Conservation (phyloP, 2,888 invertebrate species). For the Heteropelma amictum region DNA sequence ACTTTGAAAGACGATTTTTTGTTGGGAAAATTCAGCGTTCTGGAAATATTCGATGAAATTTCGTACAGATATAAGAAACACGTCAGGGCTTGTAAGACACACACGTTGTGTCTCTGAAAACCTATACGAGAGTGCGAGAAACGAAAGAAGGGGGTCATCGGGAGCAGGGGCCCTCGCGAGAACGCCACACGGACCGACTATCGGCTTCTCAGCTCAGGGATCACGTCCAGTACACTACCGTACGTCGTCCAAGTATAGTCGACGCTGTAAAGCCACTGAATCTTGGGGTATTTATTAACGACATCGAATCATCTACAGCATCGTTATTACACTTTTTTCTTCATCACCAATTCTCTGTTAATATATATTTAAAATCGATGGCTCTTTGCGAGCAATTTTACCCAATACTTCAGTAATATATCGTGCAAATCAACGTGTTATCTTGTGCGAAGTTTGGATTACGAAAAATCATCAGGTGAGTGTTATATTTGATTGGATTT, state of each 20-base stretch:
- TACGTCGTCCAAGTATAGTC: constrained; percentile 43
- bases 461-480: constrained; percentile 36
- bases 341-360: background rate
- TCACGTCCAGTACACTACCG: constrained; percentile 48
- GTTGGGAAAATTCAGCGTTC: too few relatives aligned
- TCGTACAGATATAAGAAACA: too few relatives aligned
- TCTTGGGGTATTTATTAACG: background rate
- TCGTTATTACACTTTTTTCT: background rate
- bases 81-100: too few relatives aligned
- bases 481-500: too few relatives aligned
- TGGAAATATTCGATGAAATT: too few relatives aligned
- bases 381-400: too few relatives aligned
- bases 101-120: too few relatives aligned
- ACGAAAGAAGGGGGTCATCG: constrained; percentile 59
- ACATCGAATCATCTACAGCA: too few relatives aligned
- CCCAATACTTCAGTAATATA: background rate
- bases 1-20: too few relatives aligned
- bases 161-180: constrained; percentile 45
- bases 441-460: constrained; percentile 40
- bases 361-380: too few relatives aligned
- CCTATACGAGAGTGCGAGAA: constrained; percentile 28
- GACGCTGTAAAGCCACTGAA: background rate
- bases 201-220: constrained; percentile 22
- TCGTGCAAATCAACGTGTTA: constrained; percentile 10
- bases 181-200: constrained; percentile 27